phyloP scores from a whole-genome alignment of 2,888 invertebrate genomes.

The Lycocerus yunnanus region DNA sequence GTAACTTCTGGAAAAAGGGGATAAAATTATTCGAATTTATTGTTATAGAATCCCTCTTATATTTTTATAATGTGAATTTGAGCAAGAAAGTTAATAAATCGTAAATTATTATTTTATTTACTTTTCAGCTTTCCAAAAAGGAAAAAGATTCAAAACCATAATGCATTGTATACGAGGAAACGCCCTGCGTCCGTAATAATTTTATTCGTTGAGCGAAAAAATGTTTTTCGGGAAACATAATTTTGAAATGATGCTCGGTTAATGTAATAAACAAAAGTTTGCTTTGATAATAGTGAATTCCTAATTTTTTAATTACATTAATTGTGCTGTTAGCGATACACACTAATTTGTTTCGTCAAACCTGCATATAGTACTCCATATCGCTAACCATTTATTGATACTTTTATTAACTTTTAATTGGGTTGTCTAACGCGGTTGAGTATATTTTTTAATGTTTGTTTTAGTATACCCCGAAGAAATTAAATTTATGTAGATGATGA shows the following conservation, averaged over 20 bases:
- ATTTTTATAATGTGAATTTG: background rate
- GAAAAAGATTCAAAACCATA: background rate
- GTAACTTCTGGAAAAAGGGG: background rate
- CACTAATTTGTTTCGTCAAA: background rate
- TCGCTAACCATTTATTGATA: background rate
- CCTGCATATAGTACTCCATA: background rate
- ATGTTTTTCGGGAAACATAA: background rate
- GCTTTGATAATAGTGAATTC: background rate
- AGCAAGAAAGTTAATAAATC: background rate
- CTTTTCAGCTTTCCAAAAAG: background rate
- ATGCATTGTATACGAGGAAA: background rate
- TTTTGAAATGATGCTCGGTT: background rate
- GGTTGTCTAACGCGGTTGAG: background rate
- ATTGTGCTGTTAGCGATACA: background rate
- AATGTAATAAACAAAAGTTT: background rate
- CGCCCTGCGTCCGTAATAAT: background rate
- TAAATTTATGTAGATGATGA: background rate
- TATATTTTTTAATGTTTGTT: background rate
- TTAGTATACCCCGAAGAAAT: background rate
- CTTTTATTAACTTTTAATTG: background rate
- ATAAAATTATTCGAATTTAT: background rate
- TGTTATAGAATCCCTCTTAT: background rate
- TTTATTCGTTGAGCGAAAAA: background rate
- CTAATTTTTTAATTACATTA: background rate
- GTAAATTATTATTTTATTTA: background rate